Conservation (phyloP, 1,140 invertebrate genomes). For the Conus betulinus region DNA sequence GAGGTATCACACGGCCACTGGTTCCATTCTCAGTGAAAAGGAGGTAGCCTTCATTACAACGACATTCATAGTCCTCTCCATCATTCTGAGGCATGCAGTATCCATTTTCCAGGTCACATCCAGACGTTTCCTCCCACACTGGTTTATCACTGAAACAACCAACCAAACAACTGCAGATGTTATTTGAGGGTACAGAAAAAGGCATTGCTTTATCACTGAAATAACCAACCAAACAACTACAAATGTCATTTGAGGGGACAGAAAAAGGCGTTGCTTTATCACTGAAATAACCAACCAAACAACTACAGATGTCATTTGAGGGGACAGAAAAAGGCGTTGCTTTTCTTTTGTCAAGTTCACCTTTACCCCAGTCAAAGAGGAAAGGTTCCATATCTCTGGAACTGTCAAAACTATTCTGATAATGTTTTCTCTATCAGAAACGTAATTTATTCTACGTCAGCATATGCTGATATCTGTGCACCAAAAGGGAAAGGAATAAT, state of each 20-base stretch:
- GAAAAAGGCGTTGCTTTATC: background rate
- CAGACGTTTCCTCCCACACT: background rate
- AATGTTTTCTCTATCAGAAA: no score
- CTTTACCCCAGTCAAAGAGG: no score
- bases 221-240: background rate
- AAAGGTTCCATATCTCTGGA: no score
- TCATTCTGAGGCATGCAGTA: slow-evolving; percentile 73
- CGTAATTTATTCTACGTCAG: no score
- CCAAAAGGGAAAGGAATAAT: no score
- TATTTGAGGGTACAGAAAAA: no score
- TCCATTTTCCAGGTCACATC: slow-evolving; percentile 15
- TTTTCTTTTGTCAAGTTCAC: background rate
- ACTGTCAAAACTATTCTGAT: no score
- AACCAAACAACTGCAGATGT: no score
- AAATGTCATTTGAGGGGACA: no score
- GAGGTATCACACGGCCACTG: slow-evolving; percentile 88
- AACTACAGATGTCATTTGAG: no score
- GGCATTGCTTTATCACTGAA: background rate
- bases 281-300: background rate
- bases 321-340: no score
- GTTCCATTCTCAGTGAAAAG: slow-evolving; percentile 94
- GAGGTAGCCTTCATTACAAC: slow-evolving; percentile 94
- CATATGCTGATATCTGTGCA: no score
- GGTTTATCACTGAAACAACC: slow-evolving; percentile 16
- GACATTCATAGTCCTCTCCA: slow-evolving; percentile 90